A percentile compares a stretch with the other conserved stretches of the same genome.
These are phyloP conservation scores for Nomada flava DNA, from an alignment of 2,888 invertebrate genomes.

Conservation along the genomic window DNA sequence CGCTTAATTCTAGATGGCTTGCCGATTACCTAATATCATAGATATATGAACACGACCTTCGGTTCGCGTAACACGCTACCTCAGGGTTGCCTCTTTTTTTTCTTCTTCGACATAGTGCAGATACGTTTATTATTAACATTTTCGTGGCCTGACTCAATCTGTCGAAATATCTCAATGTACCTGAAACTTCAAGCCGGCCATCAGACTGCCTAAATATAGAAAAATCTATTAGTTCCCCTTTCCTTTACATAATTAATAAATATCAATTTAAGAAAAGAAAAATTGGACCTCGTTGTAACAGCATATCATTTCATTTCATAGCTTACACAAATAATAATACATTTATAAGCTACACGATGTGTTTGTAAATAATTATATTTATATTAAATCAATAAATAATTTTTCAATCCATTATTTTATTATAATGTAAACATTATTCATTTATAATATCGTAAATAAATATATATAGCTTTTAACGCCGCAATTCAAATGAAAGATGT, in stretches of 20 bases:
- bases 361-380: too few species aligned
- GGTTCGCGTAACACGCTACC: slow-evolving; percentile 74
- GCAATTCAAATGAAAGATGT: too few species aligned
- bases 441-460: too few species aligned
- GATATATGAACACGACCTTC: slow-evolving; percentile 64
- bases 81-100: slow-evolving; percentile 60
- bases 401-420: too few species aligned
- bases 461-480: too few species aligned
- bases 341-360: too few species aligned
- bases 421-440: too few species aligned
- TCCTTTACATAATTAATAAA: slow-evolving; percentile 7
- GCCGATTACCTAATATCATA: slow-evolving; percentile 74
- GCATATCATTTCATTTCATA: background rate
- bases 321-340: background rate
- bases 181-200: background rate
- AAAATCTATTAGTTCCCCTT: background rate
- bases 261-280: background rate
- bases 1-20: slow-evolving; percentile 46
- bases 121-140: slow-evolving; percentile 52
- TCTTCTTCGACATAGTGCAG: background rate
- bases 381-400: too few species aligned
- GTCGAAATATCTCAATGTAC: slow-evolving; percentile 8
- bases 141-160: slow-evolving; percentile 10
- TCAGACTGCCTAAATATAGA: background rate
- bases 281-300: background rate